Base-by-base conservation (phyloP, 2,113 vertebrate genomes). In the Naja naja region DNA sequence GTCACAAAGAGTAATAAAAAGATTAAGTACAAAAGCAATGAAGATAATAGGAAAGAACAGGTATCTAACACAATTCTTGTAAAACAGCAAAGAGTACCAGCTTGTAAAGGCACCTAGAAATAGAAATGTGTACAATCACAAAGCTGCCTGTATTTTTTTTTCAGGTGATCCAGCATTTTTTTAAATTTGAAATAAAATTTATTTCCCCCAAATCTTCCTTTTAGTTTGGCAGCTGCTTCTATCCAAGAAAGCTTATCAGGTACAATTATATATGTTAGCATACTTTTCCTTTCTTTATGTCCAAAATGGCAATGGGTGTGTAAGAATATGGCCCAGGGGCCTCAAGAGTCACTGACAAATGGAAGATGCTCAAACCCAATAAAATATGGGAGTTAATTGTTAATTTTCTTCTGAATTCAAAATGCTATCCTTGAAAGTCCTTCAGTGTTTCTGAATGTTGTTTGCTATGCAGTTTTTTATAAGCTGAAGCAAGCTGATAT, bases 361-460 rank as follows among this genome's bases (percentile, higher is more conserved):
- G 0, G 0, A 27, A 88, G 8, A 1, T 0, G 22, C 47, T 52
- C 52, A 94, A n/a, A 93, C 91, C 49, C 94, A 92, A 2, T 3
- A 93, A 91, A 93, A 95, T 86, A 87, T 20, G 85, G 16, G 85
- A 45, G 8, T 18, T 2, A 56, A 91, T 49, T 93, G 39, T 25
- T 87, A 92, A 89, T 89, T 92, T 89, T 94, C 93, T 85, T 52
- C 52, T 93, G 89, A 90, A 90, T 87, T 55, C 91, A 94, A 93
- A 93, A 91, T 45, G 90, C 87, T 0, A 16, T 93, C 81, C 54
- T 90, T 96, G 58, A 56, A 54, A 53, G 93, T 93, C 45, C 23
- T 88, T 64, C 81, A 91, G 93, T 14, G 85, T 45, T 23, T 9
- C 23, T 45, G 47, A 88, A 92, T 88, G 91, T 69, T 86, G 45